Evolutionary conservation across 2,888 invertebrate species (phyloP), one percentile per base, ranked within the genome.

Genomic region (Drosophila macrothrix): DNA sequence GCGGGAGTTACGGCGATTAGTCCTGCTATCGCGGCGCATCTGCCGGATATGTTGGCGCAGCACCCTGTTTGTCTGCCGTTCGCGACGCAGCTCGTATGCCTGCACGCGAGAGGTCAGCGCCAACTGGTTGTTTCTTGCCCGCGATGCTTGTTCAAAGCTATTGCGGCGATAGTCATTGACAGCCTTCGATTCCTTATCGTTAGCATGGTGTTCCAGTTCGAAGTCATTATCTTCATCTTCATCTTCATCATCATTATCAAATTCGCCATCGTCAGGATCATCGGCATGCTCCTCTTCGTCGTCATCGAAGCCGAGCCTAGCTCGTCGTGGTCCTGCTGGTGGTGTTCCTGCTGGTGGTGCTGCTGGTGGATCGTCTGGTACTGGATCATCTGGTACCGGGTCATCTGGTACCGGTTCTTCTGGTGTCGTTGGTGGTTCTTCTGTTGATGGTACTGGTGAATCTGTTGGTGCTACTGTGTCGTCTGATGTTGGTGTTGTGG

Each of bases 21-120:
- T 3, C 12, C 5, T 14, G 43, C 6, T 43, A 3, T 12, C 58
- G 12, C 25, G 49, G 2, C 56, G 72, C 7, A 68, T 28, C 0
- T 0, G 0, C 10, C 12, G 1, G 35, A 85, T 63, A 41, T 66
- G 69, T 3, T 50, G 22, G 37, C 81, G 83, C 16, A 85, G 72
- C 22, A 37, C 29, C 22, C 85, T 73, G 67, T 80, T 76, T 31
- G 66, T 7, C 0, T 89, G 78, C 72, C 80, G 35, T 53, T 84
- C 67, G 31, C 84, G 82, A 3, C 80, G 84, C 12, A 87, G 16
- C 35, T 85, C 85, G 22, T 61, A 61, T 28, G 80, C 85, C 28
- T 55, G 58, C 3, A 68, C 28, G 16, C 82, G 58, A 16, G 66
- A 7, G 0, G 25, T 25, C 0, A n/a, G 19, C n/a, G 52, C 4